A percentile compares a stretch with the other conserved stretches of the same genome.
Conservation (phyloP, 2,888 invertebrate genomes). For the Sarcophaga rosellei region DNA sequence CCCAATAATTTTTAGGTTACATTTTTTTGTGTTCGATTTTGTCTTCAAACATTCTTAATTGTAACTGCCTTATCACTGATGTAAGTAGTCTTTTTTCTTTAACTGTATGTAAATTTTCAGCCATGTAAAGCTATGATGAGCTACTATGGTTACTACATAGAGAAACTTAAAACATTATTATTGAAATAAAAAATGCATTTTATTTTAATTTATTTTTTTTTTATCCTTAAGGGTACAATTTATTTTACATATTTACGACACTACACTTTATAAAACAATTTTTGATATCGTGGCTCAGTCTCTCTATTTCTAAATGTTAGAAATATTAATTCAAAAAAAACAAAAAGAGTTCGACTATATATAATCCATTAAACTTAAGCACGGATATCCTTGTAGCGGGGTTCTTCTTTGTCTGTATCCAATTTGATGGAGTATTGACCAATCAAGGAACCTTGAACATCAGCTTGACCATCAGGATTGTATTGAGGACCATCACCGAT, state of each 20-base stretch:
- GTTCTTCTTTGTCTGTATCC: constrained; percentile 78
- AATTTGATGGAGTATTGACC: constrained; percentile 81
- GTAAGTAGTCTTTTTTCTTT: no score
- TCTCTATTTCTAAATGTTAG: constrained; percentile 79
- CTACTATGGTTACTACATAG: no score
- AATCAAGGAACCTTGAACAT: constrained; percentile 80
- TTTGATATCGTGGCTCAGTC: constrained; percentile 72
- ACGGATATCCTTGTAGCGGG: constrained; percentile 76
- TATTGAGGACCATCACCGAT: constrained; percentile 82
- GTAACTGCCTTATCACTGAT: no score
- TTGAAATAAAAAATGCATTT: background rate
- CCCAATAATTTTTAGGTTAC: no score
- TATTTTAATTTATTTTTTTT: background rate
- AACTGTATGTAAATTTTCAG: no score
- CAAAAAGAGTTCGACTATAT: constrained; percentile 21
- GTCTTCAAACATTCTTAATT: no score
- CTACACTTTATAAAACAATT: constrained; percentile 55
- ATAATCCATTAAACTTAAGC: constrained; percentile 59
- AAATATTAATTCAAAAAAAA: constrained; percentile 68
- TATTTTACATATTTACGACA: constrained; percentile 43
- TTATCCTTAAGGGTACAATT: constrained; percentile 31
- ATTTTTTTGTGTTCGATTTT: no score
- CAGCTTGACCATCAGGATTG: constrained; percentile 82
- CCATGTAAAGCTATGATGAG: no score
- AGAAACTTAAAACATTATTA: no score